A percentile compares a stretch with the other conserved stretches of the same genome.
Conservation (phyloP, 2,113 vertebrate genomes). For the Rattus rattus region DNA sequence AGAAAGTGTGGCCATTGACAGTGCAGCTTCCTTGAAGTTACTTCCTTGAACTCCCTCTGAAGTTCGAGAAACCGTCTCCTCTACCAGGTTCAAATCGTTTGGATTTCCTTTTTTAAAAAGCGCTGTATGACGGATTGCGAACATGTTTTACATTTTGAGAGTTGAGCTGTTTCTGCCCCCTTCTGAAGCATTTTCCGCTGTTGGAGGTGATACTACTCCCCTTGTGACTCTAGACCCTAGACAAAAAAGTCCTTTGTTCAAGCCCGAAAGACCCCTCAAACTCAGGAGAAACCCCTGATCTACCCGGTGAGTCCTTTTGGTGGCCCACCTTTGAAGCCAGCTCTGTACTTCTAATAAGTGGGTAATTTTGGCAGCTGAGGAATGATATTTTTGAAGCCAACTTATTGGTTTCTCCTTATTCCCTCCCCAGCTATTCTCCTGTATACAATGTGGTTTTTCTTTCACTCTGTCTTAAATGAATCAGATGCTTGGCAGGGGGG, state of each 20-base stretch:
- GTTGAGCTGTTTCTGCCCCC: neutral
- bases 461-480: constrained; percentile 5
- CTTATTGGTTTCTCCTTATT: neutral
- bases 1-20: neutral
- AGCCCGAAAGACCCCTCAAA: neutral
- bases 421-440: neutral
- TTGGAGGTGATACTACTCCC: no score
- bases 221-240: neutral
- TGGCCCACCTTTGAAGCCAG: neutral
- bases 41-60: neutral
- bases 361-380: neutral
- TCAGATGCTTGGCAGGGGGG: neutral
- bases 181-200: neutral
- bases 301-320: no score
- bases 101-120: neutral
- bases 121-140: neutral
- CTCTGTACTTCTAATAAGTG: neutral
- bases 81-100: neutral
- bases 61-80: neutral
- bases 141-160: neutral
- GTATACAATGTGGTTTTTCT: neutral
- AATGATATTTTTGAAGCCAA: neutral
- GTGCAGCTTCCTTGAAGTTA: neutral
- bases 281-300: neutral
- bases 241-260: neutral